Conservation (phyloP, 2,113 vertebrate species). For the Myotis brandtii region DNA sequence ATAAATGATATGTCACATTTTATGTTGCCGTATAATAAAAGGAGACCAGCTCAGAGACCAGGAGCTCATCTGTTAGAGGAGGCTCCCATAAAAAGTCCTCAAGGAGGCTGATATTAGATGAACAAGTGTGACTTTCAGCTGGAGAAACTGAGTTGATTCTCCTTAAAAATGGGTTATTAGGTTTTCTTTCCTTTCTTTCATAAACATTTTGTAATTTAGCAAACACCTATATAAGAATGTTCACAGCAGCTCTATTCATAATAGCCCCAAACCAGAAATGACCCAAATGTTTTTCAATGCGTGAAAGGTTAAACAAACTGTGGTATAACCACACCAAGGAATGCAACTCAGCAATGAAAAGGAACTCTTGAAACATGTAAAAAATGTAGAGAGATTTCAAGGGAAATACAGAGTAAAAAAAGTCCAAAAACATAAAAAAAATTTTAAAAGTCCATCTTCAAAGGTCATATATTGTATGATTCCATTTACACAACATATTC, state of each 20-base stretch:
- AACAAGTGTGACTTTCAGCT: background rate
- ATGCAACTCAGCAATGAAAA: background rate
- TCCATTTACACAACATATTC: background rate
- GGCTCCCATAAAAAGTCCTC: background rate
- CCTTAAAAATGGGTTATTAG: background rate
- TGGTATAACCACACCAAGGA: background rate
- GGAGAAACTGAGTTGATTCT: background rate
- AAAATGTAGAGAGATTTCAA: background rate
- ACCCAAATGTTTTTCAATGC: background rate
- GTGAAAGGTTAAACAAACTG: background rate
- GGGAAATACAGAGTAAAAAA: background rate
- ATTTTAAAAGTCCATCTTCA: background rate
- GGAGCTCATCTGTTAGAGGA: background rate
- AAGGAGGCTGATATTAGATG: background rate
- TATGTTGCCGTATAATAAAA: background rate
- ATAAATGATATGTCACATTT: background rate
- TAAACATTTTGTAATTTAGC: background rate
- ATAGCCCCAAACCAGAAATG: background rate
- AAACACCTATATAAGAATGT: background rate
- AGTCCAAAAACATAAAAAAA: too few relatives aligned
- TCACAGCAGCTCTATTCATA: background rate
- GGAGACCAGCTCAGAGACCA: background rate
- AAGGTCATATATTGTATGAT: background rate
- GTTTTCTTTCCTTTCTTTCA: background rate
- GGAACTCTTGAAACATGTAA: background rate